Evolutionary conservation across 92 coral and sea anemone species (phyloP), one percentile per base, ranked within the genome.

Genomic region (Diadumene lineata): DNA sequence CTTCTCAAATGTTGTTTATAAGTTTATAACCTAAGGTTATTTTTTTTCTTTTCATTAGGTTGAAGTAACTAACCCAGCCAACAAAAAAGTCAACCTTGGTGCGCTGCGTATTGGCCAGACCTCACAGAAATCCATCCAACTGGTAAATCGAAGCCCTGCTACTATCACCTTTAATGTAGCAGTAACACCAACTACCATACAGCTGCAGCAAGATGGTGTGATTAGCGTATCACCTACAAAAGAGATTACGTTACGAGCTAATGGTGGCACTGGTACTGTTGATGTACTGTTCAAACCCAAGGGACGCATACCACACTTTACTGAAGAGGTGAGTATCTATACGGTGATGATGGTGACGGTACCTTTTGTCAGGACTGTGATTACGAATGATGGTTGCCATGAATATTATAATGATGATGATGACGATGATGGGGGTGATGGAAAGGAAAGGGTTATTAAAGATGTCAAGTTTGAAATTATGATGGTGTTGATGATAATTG

Each of bases 121-220:
- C 29, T 77, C 83, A 60, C 97, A 89, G 46, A 90, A 90, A 75
- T 77, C 82, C 57, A 85, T 92, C 76, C 89, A 83, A 79, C 86
- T 94, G 34, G 89, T 93, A 62, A 94, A 94, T 82, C 83, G 92
- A 44, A 94, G 98, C 69, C 96, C 98, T 29, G 98, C 98, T 27
- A 83, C 97, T 34, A 94, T 94, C 83, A 81, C 93, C 29, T 94
- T 94, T 65, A 81, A 90, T 0, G 73, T 94, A 72, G 97, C 93
- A 38, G 87, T 94, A 82, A 94, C 98, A 15, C 98, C 98, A 22
- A 77, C 96, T 22, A 79, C 83, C 60, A 78, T 77, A 77, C 88
- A 90, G 43, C 86, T 94, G 58, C 98, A 94, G 66, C 98, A 92
- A 70, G 87, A 92, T 30, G 87, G 87, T 50, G 86, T 89, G 16